phyloP scores from a whole-genome alignment of 2,113 vertebrate genomes.

The Chrysemys picta region DNA sequence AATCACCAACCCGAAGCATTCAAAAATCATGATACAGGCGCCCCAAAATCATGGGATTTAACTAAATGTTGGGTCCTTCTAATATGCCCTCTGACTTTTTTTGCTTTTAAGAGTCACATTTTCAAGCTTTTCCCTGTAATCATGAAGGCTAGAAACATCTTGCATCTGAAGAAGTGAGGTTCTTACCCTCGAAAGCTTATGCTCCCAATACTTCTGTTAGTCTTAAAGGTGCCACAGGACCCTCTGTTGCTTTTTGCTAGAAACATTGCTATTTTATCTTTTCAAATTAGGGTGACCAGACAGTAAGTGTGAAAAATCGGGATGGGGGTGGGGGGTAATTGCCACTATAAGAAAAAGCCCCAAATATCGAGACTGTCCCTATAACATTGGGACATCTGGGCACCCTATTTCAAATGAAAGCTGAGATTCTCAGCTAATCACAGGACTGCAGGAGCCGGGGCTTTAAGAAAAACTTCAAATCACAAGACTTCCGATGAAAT shows the following conservation, averaged over 20 bases:
- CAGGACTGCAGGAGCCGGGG: neutral
- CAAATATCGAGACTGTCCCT: too few species aligned
- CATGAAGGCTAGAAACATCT: neutral
- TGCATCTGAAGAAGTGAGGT: too few species aligned
- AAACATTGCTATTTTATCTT: neutral
- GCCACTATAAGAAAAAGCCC: too few species aligned
- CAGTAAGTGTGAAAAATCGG: too few species aligned
- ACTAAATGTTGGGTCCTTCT: constrained; percentile 6
- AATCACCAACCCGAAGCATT: neutral
- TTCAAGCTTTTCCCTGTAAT: neutral
- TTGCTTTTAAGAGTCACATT: neutral
- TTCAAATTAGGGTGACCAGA: neutral
- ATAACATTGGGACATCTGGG: too few species aligned
- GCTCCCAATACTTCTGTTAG: too few species aligned
- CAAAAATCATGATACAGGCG: rapidly evolving
- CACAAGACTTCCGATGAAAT: neutral
- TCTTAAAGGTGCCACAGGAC: too few species aligned
- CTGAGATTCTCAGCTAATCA: neutral
- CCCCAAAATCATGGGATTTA: neutral
- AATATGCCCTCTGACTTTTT: neutral
- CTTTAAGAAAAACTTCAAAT: neutral
- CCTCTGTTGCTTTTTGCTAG: neutral
- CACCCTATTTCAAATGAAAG: neutral
- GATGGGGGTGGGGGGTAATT: too few species aligned
- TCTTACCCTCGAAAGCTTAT: too few species aligned